Evolutionary conservation across 2,888 invertebrate genomes (phyloP).

Genomic region (Acleris laterana): DNA sequence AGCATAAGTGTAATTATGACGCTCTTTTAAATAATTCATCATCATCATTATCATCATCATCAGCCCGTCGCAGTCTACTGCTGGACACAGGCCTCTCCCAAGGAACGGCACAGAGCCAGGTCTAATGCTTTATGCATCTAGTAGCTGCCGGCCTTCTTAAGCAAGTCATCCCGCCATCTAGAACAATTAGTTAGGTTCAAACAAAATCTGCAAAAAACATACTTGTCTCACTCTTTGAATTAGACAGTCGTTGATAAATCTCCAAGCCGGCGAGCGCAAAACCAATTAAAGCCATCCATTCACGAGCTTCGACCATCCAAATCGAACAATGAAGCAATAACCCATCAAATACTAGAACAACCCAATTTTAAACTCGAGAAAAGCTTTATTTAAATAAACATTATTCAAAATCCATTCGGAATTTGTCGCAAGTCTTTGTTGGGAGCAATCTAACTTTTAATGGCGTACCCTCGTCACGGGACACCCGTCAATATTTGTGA

Average conservation of each 20-base stretch:
- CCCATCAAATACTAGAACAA: conserved; percentile 30
- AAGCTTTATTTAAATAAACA: conserved; percentile 35
- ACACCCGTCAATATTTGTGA: conserved; percentile 27
- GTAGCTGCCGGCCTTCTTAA: too few relatives aligned
- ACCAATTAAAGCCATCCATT: conserved; percentile 7
- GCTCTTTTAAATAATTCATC: too few relatives aligned
- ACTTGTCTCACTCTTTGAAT: neutral
- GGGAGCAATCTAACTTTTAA: conserved; percentile 34
- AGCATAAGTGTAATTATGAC: too few relatives aligned
- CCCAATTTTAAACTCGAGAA: conserved; percentile 32
- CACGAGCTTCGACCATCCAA: neutral
- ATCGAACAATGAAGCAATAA: conserved; percentile 24
- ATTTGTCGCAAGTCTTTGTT: conserved; percentile 29
- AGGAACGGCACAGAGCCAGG: too few relatives aligned
- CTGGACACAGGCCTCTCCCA: too few relatives aligned
- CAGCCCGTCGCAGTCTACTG: too few relatives aligned
- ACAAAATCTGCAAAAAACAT: neutral
- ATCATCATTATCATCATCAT: too few relatives aligned
- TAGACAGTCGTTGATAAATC: neutral
- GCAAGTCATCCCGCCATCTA: too few relatives aligned
- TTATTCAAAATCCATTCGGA: conserved; percentile 36
- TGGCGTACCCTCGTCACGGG: conserved; percentile 31
- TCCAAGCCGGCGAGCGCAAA: neutral
- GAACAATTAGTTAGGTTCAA: too few relatives aligned
- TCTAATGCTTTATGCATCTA: too few relatives aligned